A percentile compares a stretch with the other conserved stretches of the same genome.
Conservation (phyloP, 2,113 vertebrate genomes). For the Neotragus pygmaeus region DNA sequence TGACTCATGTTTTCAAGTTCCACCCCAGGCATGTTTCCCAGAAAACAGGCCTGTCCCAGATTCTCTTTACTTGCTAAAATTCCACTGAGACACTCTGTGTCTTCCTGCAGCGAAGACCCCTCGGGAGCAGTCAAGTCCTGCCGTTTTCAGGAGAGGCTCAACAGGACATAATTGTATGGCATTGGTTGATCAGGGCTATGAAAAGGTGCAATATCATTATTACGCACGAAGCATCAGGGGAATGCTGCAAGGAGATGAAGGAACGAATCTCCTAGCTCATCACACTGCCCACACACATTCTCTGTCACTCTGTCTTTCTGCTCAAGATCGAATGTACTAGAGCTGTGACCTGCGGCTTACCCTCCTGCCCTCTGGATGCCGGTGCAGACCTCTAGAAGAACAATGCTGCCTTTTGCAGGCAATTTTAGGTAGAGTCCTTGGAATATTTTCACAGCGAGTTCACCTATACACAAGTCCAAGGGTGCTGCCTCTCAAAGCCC, state of each 20-base stretch:
- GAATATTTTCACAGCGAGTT: background rate
- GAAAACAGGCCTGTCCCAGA: background rate
- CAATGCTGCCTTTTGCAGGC: background rate
- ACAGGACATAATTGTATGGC: background rate
- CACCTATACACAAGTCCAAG: background rate
- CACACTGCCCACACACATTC: background rate
- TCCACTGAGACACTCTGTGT: background rate
- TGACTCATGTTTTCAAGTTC: background rate
- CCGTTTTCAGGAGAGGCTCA: background rate
- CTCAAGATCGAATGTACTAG: background rate
- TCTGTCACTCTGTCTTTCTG: background rate
- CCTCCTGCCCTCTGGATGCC: background rate
- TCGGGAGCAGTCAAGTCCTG: background rate
- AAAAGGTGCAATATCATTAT: background rate
- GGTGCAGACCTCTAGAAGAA: background rate
- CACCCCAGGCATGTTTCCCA: background rate
- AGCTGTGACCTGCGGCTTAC: background rate
- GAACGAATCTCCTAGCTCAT: background rate
- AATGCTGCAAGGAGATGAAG: background rate
- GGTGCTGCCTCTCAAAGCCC: too few relatives aligned
- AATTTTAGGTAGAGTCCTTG: background rate
- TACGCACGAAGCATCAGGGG: rapidly evolving
- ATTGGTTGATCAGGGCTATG: background rate
- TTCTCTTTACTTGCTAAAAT: background rate
- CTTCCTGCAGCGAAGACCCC: background rate